Evolutionary conservation across 2,113 vertebrate genomes (phyloP).

Genomic region (Vulpes ferrilata): DNA sequence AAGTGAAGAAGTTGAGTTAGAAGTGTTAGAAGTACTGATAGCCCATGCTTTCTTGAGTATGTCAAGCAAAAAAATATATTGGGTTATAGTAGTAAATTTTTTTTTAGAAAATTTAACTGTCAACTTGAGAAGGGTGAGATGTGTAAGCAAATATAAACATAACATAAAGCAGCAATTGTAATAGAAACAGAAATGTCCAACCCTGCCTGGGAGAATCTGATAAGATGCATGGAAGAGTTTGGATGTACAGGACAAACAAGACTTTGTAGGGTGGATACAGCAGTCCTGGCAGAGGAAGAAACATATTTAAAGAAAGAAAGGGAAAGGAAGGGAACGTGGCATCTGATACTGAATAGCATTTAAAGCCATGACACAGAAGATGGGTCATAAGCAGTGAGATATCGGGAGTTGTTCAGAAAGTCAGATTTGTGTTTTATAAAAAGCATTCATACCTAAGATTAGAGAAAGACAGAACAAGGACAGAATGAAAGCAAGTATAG

Average conservation of each 20-base stretch:
- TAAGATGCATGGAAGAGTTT: not conserved
- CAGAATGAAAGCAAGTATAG: not conserved
- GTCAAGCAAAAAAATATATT: not conserved
- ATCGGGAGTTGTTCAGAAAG: not conserved
- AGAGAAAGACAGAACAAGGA: not conserved
- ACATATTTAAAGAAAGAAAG: not conserved
- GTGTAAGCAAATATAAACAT: not conserved
- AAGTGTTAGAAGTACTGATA: not conserved
- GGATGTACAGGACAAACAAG: not conserved
- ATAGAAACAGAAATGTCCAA: not conserved
- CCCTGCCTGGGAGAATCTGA: not conserved
- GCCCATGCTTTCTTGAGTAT: not conserved
- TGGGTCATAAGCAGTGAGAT: not conserved
- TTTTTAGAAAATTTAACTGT: not conserved
- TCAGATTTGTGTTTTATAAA: not conserved
- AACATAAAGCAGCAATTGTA: not conserved
- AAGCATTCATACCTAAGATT: not conserved
- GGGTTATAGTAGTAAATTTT: not conserved
- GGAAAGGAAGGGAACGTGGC: not conserved
- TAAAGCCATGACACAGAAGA: not conserved
- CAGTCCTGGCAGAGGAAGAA: not conserved
- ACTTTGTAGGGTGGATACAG: no score
- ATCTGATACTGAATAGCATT: not conserved
- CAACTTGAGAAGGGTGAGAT: not conserved
- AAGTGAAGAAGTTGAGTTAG: not conserved